Conservation (phyloP, 2,888 invertebrate species). For the Erynnis tages region DNA sequence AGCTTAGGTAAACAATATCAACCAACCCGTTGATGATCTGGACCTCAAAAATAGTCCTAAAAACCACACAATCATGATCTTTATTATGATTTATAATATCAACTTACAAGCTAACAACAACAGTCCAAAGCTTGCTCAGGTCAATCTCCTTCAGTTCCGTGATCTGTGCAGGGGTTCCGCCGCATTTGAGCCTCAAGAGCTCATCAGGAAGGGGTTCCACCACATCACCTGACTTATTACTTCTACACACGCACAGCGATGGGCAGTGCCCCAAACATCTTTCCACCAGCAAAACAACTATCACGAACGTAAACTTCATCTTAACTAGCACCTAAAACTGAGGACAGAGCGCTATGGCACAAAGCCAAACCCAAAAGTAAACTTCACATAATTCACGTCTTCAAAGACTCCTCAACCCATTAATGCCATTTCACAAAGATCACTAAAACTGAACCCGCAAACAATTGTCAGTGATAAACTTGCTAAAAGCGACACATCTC, state of each 20-base stretch:
- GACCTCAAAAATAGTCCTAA: too few species aligned
- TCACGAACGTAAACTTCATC: constrained; percentile 59
- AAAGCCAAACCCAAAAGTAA: constrained; percentile 69
- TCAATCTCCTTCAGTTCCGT: constrained; percentile 83
- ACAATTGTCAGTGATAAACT: constrained; percentile 32
- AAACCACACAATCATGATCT: too few species aligned
- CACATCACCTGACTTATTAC: constrained; percentile 78
- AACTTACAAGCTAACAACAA: constrained; percentile 85
- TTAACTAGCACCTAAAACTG: constrained; percentile 21
- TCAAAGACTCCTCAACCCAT: constrained; percentile 61
- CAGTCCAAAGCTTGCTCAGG: constrained; percentile 81
- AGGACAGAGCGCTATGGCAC: constrained; percentile 58
- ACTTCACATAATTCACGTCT: constrained; percentile 78
- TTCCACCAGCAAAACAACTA: constrained; percentile 49
- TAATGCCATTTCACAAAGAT: constrained; percentile 44
- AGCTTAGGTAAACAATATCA: too few species aligned
- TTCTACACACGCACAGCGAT: constrained; percentile 79
- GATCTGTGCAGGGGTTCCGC: constrained; percentile 81
- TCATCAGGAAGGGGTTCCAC: constrained; percentile 80
- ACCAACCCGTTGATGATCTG: too few species aligned
- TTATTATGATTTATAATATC: too few species aligned
- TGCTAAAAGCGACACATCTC: constrained; percentile 43
- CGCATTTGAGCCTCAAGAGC: constrained; percentile 83
- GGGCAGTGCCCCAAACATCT: constrained; percentile 61
- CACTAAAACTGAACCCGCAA: constrained; percentile 30